These are phyloP conservation scores for crab-eating macaque (Macaca fascicularis) DNA, from an alignment of 2,113 vertebrate species.

Conservation along the genomic window DNA sequence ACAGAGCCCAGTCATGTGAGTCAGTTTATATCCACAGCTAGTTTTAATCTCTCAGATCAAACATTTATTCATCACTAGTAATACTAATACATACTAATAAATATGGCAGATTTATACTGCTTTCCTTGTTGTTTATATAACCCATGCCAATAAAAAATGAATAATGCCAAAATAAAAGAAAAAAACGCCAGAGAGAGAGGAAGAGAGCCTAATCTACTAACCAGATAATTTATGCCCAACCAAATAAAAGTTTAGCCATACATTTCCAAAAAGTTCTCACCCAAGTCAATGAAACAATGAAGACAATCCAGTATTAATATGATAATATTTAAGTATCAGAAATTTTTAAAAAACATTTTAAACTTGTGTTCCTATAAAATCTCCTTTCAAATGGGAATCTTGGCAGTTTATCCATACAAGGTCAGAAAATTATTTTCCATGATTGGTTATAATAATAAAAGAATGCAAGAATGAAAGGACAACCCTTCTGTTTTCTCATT, in stretches of 20 bases:
- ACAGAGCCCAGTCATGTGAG: neutral
- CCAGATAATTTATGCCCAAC: neutral
- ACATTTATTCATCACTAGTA: neutral
- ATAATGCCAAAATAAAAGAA: neutral
- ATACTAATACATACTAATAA: neutral
- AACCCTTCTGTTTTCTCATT: neutral
- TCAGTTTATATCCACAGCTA: neutral
- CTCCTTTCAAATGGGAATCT: constrained; percentile 25
- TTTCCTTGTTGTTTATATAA: neutral
- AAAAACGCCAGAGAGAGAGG: neutral
- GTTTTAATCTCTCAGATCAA: neutral
- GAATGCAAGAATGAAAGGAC: neutral
- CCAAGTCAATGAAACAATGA: neutral
- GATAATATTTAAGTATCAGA: neutral
- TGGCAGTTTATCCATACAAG: neutral
- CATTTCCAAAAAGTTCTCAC: neutral
- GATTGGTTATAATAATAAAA: neutral
- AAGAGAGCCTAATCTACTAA: neutral
- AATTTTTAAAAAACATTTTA: constrained; percentile 18
- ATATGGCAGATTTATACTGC: neutral
- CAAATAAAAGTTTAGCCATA: neutral
- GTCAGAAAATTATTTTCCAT: neutral
- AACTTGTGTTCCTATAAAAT: constrained; percentile 2
- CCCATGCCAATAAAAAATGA: neutral
- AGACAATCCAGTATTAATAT: neutral